Evolutionary conservation across 2,113 vertebrate genomes (phyloP), one percentile per base, ranked within the genome.

Genomic region (Axis porcinus): DNA sequence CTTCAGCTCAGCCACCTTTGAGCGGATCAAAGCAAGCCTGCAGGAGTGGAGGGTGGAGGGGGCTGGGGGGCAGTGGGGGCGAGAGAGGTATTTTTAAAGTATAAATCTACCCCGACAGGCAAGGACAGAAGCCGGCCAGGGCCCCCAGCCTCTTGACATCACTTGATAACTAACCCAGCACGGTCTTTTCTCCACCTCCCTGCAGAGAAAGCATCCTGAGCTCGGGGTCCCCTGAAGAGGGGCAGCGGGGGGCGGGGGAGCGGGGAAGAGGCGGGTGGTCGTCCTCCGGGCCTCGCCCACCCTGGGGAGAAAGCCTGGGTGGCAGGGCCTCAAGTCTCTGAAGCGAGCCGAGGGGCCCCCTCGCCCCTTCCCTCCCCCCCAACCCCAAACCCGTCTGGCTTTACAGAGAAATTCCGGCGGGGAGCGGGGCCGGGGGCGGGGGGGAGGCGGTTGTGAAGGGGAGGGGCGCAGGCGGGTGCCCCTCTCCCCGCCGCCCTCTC

Each of bases 321-420:
- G 97, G 96, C 91, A 17, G 52, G 57, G 58, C 82, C 91, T 76
- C 33, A 13, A 17, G 52, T 82, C 85, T 74, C 54, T 0, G 17
- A 74, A 58, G 60, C 10, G 40, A 86, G 91, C 82, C 28, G 23
- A 91, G 88, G 91, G 64, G 47, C 79, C 81, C 33, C 82, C 90
- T 86, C 27, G 50, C 88, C 86, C 67, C 96, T 52, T 58, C 89
- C 87, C 86, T 78, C n/a, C 52, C 21, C 93, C 84, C 95, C 89
- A 58, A 27, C 96, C 55, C 84, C 81, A 30, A 55, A 12, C 67
- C 6, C 7, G 36, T 33, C 70, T 60, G 23, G 97, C 96, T 95
- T 97, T 36, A 83, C 91, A 6, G 89, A 83, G 96, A 92, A 96
- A 98, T 97, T 97, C 98, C 96, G 58, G 89, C 47, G 93, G 91